Conservation (phyloP, 1,140 invertebrate species). For the fruit fly (Drosophila melanogaster) region DNA sequence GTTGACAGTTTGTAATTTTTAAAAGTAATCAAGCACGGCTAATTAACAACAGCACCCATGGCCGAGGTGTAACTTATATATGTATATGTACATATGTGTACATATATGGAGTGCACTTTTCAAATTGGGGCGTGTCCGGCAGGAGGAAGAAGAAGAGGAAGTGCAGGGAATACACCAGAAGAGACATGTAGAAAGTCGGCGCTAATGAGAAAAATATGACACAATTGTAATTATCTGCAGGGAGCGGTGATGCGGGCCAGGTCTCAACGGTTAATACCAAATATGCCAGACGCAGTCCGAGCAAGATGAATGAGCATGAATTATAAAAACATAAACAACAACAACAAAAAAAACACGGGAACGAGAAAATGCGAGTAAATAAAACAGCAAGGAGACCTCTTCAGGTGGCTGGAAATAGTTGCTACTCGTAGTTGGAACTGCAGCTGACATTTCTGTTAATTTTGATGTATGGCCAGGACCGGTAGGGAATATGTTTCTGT, state of each 20-base stretch:
- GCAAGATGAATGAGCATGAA: conserved; percentile 82
- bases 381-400: conserved; percentile 41
- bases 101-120: conserved; percentile 28
- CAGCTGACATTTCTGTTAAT: conserved; percentile 82
- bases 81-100: too few relatives aligned
- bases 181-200: conserved; percentile 61
- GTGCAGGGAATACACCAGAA: conserved; percentile 11
- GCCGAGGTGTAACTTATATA: conserved; percentile 34
- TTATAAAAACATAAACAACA: conserved; percentile 81
- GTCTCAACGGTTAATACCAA: conserved; percentile 69
- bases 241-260: conserved; percentile 37
- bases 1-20: conserved; percentile 82
- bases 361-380: conserved; percentile 27
- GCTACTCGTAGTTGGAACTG: conserved; percentile 67
- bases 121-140: conserved; percentile 40
- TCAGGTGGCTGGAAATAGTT: conserved; percentile 60
- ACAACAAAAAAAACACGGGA: conserved; percentile 6
- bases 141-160: neutral
- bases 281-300: conserved; percentile 62
- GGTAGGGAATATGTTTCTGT: conserved; percentile 38
- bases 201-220: conserved; percentile 83
- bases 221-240: conserved; percentile 80
- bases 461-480: conserved; percentile 71
- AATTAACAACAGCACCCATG: conserved; percentile 65
- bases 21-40: conserved; percentile 80